Evolutionary conservation across 2,888 invertebrate species (phyloP), one percentile per base, ranked within the genome.

Genomic region (Lysandra coridon): DNA sequence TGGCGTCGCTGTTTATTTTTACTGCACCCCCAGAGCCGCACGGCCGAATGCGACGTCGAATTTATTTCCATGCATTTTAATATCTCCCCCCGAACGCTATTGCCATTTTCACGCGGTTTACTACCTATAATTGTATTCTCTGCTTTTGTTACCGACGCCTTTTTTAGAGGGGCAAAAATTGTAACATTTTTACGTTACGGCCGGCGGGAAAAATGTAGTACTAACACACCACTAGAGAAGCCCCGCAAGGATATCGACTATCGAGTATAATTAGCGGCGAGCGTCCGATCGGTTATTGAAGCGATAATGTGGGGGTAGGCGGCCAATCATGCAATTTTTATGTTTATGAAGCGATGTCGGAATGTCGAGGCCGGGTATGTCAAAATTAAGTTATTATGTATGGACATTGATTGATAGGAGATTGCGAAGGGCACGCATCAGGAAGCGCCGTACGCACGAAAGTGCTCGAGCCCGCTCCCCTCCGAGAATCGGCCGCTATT

Each of bases 31-130:
- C 92, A 90, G 90, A 92, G 90, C 91, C 88, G 91, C 88, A 91
- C 90, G 93, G 89, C 91, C 95, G 95, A 95, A 95, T 95, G 95
- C 95, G 95, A 94, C 94, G 95, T 95, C 94, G 94, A 95, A 95
- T 93, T 94, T 94, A 94, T 94, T 94, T 92, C 93, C 94, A 94
- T 94, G 94, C 94, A 94, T 94, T 94, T 94, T 94, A 94, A 94
- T 94, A 94, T 94, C 94, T 92, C 93, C 94, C 94, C 92, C 91
- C 92, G 93, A 94, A 93, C 91, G 92, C 93, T 93, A 91, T 93
- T 92, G 94, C 92, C 92, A 91, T 93, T 94, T 94, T 93, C 93
- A 90, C 92, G 92, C 92, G 91, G 92, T 92, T 93, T 93, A 92
- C 89, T 91, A 89, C 87, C 81, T 84, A 83, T 84, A 82, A 53